phyloP scores from a whole-genome alignment of 35 echinoderm and acorn worm species.

The Antedon bifida region DNA sequence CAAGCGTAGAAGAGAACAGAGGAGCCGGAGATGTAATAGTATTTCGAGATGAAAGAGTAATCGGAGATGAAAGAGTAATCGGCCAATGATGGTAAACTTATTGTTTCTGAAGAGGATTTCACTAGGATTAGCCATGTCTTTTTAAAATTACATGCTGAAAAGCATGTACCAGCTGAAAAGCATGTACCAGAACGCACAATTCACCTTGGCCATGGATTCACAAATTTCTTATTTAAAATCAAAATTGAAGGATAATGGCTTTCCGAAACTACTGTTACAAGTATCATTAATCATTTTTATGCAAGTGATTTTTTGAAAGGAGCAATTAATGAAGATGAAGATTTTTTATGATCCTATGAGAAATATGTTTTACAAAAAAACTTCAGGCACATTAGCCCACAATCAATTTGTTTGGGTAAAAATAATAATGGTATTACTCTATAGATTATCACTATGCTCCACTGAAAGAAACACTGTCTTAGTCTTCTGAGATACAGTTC shows the following conservation, averaged over 20 bases:
- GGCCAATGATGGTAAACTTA: too few species aligned
- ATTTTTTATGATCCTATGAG: conserved; percentile 1
- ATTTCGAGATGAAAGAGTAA: too few species aligned
- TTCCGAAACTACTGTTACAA: conserved; percentile 8
- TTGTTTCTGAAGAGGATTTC: too few species aligned
- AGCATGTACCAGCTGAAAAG: too few species aligned
- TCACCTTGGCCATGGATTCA: conserved; percentile 10
- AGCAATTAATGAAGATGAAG: too few species aligned
- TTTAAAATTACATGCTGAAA: conserved; percentile 22
- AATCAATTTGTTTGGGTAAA: conserved; percentile 6
- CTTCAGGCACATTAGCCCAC: not conserved
- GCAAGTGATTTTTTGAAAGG: not conserved
- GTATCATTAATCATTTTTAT: conserved; percentile 8
- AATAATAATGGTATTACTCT: conserved; percentile 5
- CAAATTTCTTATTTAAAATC: not conserved
- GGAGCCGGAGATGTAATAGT: too few species aligned
- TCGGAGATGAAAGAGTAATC: too few species aligned
- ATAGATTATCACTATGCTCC: conserved; percentile 15
- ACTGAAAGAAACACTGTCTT: conserved; percentile 6
- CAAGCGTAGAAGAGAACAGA: too few species aligned
- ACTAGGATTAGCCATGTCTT: conserved; percentile 1
- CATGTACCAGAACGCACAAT: not conserved
- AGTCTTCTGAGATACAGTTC: not conserved
- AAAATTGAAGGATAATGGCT: not conserved
- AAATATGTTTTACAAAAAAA: conserved; percentile 6